Base-by-base conservation (phyloP, 2,113 vertebrate species). In the Phaethon lepturus region DNA sequence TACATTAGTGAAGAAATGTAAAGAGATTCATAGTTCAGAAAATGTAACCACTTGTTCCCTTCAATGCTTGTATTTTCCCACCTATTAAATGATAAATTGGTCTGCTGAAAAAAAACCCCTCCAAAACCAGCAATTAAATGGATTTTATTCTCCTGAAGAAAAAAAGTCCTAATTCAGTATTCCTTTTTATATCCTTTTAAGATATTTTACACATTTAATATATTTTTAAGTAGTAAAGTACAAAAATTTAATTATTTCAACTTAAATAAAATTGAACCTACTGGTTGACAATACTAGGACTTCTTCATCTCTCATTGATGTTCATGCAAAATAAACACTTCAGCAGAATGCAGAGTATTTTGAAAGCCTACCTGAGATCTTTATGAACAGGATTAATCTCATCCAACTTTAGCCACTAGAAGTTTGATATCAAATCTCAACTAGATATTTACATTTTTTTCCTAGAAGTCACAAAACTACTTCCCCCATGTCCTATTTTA, bases 21-120 rank as follows among this genome's bases (percentile, higher is more conserved):
- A 92, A 90, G 3, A 89, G 15, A 87, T 38, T 56, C 24, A 82
- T 12, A 74, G 17, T 24, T 71, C 52, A 49, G 77, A 94, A 94
- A 87, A 62, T 23, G 7, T 33, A 69, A 22, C 2, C 6, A 49
- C 4, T 58, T 74, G 4, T 40, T 82, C 25, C 11, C 29, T 86
- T 73, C 47, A 40, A 4, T 60, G 3, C 3, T 77, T 56, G 5
- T n/a, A 44, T 42, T 97, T 92, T 52, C 19, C 47, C 3, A 22
- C 7, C 52, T 26, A 66, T 9, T 59, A 44, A 31, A 42, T 7
- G 24, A 28, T 17, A 80, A 77, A 82, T 52, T 53, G 1, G 3
- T 59, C 44, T 62, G 68, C 17, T 24, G 3, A 42, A 62, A 79
- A 79, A 42, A 28, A n/a, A 3, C 0, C 4, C 0, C 2, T 50